Evolutionary conservation across 1,140 invertebrate genomes (phyloP).

Genomic region (Popillia japonica): DNA sequence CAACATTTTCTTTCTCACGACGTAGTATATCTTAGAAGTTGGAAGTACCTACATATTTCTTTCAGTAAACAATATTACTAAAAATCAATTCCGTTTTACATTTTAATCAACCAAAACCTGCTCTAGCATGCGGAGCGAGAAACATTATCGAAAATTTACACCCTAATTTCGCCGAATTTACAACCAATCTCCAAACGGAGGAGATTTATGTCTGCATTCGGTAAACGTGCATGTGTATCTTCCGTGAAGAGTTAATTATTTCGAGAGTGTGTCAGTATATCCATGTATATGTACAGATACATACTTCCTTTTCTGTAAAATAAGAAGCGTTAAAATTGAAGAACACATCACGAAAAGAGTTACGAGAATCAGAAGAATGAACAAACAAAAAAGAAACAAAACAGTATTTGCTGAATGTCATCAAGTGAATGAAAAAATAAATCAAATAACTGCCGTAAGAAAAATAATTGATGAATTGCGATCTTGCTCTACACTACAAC

Average conservation of each 20-base stretch:
- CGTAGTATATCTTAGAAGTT: too few species aligned
- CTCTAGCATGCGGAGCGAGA: background rate
- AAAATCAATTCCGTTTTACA: background rate
- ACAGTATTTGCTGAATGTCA: background rate
- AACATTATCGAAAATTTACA: background rate
- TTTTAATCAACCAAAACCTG: slow-evolving; percentile 5
- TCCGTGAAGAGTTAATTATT: slow-evolving; percentile 24
- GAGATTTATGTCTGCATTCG: slow-evolving; percentile 26
- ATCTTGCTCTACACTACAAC: background rate
- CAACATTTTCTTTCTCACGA: too few species aligned
- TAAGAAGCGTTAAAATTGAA: background rate
- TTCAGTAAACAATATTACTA: background rate
- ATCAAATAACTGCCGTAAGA: slow-evolving; percentile 7
- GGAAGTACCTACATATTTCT: too few species aligned
- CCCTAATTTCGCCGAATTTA: slow-evolving; percentile 3
- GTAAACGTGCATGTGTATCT: background rate
- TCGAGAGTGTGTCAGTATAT: background rate
- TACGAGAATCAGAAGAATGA: background rate
- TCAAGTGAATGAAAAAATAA: background rate
- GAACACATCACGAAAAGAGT: background rate
- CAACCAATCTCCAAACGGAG: slow-evolving; percentile 7
- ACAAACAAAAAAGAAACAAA: background rate
- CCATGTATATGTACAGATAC: background rate
- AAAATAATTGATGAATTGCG: slow-evolving; percentile 27
- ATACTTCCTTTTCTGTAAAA: too few species aligned